Percentiles rank a stretch among this genome's conserved stretches.
These are phyloP conservation scores for Drosophila subsilvestris DNA, from an alignment of 2,888 invertebrate species.

Conservation along the genomic window DNA sequence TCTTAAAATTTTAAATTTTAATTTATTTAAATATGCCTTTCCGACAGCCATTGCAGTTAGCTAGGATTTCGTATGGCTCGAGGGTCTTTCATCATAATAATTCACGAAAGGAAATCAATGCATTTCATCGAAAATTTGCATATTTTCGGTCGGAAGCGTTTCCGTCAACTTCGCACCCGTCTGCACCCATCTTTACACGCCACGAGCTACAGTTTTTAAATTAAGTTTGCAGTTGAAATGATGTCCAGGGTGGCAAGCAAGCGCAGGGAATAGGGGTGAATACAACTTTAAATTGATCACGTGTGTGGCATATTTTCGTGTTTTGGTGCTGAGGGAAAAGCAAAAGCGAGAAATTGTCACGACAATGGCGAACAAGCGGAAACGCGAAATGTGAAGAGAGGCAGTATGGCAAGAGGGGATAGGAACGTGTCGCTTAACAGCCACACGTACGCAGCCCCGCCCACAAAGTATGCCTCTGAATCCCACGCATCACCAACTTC, in stretches of 20 bases:
- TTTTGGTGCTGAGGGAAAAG: constrained; percentile 38
- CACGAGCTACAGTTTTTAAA: constrained; percentile 57
- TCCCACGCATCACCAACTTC: constrained; percentile 36
- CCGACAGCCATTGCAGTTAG: not conserved
- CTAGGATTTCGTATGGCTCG: too few species aligned
- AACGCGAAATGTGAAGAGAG: constrained; percentile 62
- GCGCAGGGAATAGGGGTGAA: constrained; percentile 31
- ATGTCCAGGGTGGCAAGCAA: constrained; percentile 25
- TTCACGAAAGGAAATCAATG: constrained; percentile 57
- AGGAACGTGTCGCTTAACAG: constrained; percentile 59
- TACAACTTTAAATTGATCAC: constrained; percentile 76
- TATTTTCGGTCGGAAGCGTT: constrained; percentile 77
- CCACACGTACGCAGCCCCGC: constrained; percentile 60
- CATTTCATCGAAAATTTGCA: constrained; percentile 47
- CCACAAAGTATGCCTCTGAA: constrained; percentile 4
- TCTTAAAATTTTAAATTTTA: too few species aligned
- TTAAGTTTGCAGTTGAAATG: constrained; percentile 78
- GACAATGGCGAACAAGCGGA: constrained; percentile 62
- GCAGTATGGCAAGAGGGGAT: not conserved
- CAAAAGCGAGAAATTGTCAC: constrained; percentile 25
- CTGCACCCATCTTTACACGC: constrained; percentile 53
- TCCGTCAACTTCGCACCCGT: constrained; percentile 62
- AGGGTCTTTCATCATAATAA: constrained; percentile 11
- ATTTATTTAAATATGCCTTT: not conserved
- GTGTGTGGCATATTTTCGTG: constrained; percentile 78